Conservation (phyloP, 1,140 invertebrate species). For the Calliphora vicina region DNA sequence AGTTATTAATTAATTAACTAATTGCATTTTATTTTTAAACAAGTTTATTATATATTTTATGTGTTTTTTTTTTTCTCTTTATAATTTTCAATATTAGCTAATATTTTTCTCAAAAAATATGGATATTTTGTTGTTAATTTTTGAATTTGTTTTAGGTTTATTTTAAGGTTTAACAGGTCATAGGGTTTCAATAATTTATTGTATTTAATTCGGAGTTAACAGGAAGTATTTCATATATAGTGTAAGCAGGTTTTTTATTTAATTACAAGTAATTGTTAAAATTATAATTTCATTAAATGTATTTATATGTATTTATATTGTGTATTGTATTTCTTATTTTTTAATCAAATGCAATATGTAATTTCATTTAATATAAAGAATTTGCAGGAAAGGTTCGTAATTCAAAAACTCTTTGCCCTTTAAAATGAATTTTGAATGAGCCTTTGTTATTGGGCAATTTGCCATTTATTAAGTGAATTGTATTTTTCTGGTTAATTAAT, state of each 20-base stretch:
- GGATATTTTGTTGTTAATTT: neutral
- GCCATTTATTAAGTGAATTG: too few species aligned
- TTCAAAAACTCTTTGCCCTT: too few species aligned
- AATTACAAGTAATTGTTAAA: too few species aligned
- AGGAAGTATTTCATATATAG: neutral
- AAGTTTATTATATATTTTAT: neutral
- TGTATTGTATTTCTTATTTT: too few species aligned
- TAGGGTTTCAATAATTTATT: neutral
- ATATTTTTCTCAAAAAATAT: slow-evolving; percentile 19
- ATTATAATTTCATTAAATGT: too few species aligned
- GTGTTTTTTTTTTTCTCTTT: neutral
- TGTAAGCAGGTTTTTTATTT: neutral
- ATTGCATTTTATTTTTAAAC: neutral
- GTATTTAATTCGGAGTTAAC: slow-evolving; percentile 3
- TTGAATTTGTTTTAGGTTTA: neutral
- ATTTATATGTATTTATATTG: too few species aligned
- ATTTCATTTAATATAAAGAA: too few species aligned
- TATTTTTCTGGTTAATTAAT: too few species aligned
- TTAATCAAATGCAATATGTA: too few species aligned
- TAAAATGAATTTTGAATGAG: too few species aligned
- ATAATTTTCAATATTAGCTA: slow-evolving; percentile 10
- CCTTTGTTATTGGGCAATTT: too few species aligned
- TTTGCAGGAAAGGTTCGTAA: too few species aligned
- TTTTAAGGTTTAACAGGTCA: neutral
- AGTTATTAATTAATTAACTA: neutral